phyloP scores from a whole-genome alignment of 2,888 invertebrate genomes.

The Ptycholaimellus sp. region DNA sequence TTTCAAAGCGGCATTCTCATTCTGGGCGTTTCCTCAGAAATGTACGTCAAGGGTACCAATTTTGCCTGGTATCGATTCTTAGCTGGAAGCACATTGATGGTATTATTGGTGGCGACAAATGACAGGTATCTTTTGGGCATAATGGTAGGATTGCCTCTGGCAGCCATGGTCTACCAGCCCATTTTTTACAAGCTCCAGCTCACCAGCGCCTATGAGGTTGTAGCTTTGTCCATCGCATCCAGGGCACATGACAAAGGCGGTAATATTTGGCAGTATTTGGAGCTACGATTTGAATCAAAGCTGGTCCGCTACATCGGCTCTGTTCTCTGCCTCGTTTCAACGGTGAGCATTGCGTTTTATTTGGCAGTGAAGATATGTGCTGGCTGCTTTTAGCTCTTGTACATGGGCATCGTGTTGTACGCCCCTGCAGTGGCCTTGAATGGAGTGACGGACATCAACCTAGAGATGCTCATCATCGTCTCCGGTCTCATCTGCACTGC shows the following conservation, averaged over 20 bases:
- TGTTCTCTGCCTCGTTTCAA: background rate
- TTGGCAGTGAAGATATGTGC: no score
- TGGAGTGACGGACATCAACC: conserved; percentile 1
- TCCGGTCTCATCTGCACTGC: conserved; percentile 5
- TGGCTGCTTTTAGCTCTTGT: no score
- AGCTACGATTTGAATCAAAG: background rate
- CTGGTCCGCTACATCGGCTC: background rate
- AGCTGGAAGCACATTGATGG: no score
- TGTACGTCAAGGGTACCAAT: conserved; percentile 6
- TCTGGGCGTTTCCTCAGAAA: conserved; percentile 6
- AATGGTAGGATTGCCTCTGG: conserved; percentile 2
- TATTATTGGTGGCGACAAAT: no score
- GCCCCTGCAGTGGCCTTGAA: conserved; percentile 4
- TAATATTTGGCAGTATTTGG: conserved; percentile 2
- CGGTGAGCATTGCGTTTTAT: conserved; percentile 3
- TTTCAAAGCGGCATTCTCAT: conserved; percentile 6
- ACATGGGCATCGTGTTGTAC: conserved; percentile 6
- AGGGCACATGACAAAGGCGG: background rate
- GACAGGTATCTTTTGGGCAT: conserved; percentile 2
- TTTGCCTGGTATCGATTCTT: background rate
- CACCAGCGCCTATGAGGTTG: conserved; percentile 5
- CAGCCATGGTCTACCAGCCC: conserved; percentile 3
- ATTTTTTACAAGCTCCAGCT: conserved; percentile 5
- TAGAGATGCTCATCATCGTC: conserved; percentile 6
- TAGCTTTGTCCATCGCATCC: background rate